Evolutionary conservation across 2,797 vertebrate genomes (phyloP).

Genomic region (Sebastiscus albofasciatus): DNA sequence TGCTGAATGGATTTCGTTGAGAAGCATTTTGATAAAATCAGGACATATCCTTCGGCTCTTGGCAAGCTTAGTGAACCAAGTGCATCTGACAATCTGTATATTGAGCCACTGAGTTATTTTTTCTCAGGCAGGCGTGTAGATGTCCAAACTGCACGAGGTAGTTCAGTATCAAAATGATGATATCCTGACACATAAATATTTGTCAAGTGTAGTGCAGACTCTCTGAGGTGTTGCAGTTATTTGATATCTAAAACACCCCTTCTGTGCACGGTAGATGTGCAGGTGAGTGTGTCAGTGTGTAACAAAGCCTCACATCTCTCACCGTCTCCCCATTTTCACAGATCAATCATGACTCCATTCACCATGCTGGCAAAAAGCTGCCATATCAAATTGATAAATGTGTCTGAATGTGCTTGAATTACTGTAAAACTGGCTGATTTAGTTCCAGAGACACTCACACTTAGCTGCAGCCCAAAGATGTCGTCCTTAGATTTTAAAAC

Average conservation of each 20-base stretch:
- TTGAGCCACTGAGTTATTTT: not conserved
- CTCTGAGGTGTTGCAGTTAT: conserved; percentile 4
- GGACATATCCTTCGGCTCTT: conserved; percentile 7
- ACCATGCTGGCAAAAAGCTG: not conserved
- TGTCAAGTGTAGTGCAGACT: not conserved
- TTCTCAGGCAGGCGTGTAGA: not conserved
- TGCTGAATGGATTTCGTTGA: conserved; percentile 1
- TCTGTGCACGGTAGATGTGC: not conserved
- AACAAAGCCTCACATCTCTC: not conserved
- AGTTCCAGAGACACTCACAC: not conserved
- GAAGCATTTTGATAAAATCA: conserved; percentile 22
- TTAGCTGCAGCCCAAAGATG: not conserved
- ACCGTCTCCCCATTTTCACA: not conserved
- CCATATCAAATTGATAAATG: not conserved
- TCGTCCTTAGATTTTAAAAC: conserved; percentile 2
- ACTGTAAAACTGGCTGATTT: not conserved
- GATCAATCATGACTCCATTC: not conserved
- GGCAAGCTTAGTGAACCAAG: conserved; percentile 22
- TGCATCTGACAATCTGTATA: conserved; percentile 8
- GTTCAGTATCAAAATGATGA: not conserved
- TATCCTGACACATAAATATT: conserved; percentile 17
- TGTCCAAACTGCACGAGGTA: not conserved
- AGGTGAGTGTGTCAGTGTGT: not conserved
- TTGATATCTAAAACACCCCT: conserved; percentile 1
- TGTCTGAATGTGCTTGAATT: not conserved